Conservation (phyloP, 2,797 vertebrate species). For the Remorina albescens region DNA sequence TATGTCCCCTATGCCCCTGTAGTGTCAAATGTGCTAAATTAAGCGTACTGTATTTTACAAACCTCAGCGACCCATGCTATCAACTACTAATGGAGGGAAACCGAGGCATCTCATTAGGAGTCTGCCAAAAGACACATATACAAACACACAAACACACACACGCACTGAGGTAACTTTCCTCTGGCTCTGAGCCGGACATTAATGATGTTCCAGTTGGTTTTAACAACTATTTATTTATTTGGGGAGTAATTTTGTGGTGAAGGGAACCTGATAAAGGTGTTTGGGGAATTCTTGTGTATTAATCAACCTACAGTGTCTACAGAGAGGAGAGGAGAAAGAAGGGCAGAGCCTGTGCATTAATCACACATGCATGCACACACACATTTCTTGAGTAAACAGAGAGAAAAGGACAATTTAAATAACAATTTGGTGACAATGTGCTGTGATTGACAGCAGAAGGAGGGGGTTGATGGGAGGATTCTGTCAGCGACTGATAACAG, state of each 20-base stretch:
- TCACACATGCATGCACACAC: slow-evolving; percentile 24
- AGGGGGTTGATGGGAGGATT: slow-evolving; percentile 74
- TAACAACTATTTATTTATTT: slow-evolving; percentile 79
- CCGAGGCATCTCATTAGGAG: slow-evolving; percentile 76
- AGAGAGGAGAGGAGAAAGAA: slow-evolving; percentile 10
- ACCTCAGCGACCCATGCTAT: slow-evolving; percentile 75
- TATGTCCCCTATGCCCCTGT: slow-evolving; percentile 52
- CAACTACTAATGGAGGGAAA: slow-evolving; percentile 80
- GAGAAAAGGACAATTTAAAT: slow-evolving; percentile 67
- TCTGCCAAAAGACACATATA: slow-evolving; percentile 58
- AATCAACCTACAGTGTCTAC: slow-evolving; percentile 57
- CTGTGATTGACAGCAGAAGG: slow-evolving; percentile 78
- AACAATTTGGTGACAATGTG: slow-evolving; percentile 68
- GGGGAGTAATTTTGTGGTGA: slow-evolving; percentile 65
- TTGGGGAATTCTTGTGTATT: slow-evolving; percentile 64
- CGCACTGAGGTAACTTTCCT: slow-evolving; percentile 53
- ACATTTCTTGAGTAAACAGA: slow-evolving; percentile 57
- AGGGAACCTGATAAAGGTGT: slow-evolving; percentile 70
- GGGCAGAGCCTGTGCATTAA: slow-evolving; percentile 30
- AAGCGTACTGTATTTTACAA: slow-evolving; percentile 73
- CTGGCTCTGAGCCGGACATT: slow-evolving; percentile 70
- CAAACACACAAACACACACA: slow-evolving; percentile 42
- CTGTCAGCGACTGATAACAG: slow-evolving; percentile 82
- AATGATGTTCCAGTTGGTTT: slow-evolving; percentile 78
- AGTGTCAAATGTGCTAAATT: slow-evolving; percentile 74